Percentiles rank a stretch among this genome's conserved stretches.
Evolutionary conservation across 2,113 vertebrate species (phyloP).

Genomic region (Gopherus flavomarginatus): DNA sequence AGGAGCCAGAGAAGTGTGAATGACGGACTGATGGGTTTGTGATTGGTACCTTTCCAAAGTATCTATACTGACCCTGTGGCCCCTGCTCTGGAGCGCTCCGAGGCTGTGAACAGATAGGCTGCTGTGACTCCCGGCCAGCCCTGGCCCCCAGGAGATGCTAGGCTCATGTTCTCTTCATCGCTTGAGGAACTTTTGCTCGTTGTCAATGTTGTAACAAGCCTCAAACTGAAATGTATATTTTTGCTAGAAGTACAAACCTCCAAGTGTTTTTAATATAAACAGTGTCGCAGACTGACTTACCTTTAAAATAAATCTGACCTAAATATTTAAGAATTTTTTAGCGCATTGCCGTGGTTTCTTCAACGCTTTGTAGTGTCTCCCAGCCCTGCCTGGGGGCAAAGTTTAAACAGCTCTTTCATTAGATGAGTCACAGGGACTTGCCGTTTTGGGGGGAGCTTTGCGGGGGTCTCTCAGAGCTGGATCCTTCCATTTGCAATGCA

Average conservation of each 20-base stretch:
- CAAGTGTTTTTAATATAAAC: slow-evolving; percentile 83
- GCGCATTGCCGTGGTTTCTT: fast-evolving
- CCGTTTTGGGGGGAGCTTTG: too few species aligned
- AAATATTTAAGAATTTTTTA: slow-evolving; percentile 79
- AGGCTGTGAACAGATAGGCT: background rate
- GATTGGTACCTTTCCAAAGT: background rate
- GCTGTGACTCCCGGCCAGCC: background rate
- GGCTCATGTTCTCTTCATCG: background rate
- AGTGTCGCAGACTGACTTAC: slow-evolving; percentile 76
- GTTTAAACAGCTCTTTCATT: background rate
- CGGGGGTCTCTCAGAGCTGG: background rate
- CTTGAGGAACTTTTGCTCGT: slow-evolving; percentile 48
- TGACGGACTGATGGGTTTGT: background rate
- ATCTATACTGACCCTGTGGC: background rate
- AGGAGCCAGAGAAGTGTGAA: background rate
- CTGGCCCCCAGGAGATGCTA: background rate
- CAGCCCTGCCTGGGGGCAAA: background rate
- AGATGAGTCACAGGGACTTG: fast-evolving
- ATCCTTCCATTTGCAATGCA: background rate
- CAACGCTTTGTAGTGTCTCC: background rate
- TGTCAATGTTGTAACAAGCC: slow-evolving; percentile 64
- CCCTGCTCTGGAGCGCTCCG: background rate
- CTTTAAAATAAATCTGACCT: slow-evolving; percentile 82
- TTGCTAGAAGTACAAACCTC: slow-evolving; percentile 82
- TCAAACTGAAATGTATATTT: slow-evolving; percentile 85